phyloP scores from a whole-genome alignment of 2,113 vertebrate genomes.

The Chionomys nivalis region DNA sequence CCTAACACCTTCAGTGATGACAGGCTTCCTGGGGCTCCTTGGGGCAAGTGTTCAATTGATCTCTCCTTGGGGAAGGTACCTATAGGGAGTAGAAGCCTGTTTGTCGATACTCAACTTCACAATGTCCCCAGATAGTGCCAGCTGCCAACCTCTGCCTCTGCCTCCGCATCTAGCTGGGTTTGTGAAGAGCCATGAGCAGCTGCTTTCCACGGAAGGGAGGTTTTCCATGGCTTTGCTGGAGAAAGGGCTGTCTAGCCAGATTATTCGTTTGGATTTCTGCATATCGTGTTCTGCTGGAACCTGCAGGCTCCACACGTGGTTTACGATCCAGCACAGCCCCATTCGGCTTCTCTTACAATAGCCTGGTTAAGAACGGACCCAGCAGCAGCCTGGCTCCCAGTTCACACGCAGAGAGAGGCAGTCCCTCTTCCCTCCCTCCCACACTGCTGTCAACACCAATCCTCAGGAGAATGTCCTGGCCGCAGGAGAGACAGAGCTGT shows the following conservation, averaged over 20 bases:
- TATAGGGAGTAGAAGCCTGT: background rate
- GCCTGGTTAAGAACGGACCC: background rate
- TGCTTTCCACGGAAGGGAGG: background rate
- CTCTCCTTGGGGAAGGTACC: background rate
- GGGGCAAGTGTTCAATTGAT: background rate
- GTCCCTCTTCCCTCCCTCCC: background rate
- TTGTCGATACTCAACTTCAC: background rate
- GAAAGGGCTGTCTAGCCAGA: background rate
- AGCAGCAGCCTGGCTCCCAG: background rate
- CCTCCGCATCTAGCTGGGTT: accelerated
- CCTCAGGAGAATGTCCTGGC: background rate
- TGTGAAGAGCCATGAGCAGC: background rate
- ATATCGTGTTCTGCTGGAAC: background rate
- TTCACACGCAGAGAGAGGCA: background rate
- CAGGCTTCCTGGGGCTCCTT: accelerated
- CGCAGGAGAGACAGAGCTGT: background rate
- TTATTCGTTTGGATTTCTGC: background rate
- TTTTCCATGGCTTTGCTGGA: background rate
- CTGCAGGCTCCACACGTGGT: accelerated
- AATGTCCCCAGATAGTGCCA: background rate
- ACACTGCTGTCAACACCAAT: accelerated
- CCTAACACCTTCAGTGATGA: background rate
- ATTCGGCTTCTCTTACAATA: background rate
- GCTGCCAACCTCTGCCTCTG: accelerated
- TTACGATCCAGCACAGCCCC: background rate